Evolutionary conservation across 2,113 vertebrate species (phyloP).

Genomic region (Marmota flaviventris): DNA sequence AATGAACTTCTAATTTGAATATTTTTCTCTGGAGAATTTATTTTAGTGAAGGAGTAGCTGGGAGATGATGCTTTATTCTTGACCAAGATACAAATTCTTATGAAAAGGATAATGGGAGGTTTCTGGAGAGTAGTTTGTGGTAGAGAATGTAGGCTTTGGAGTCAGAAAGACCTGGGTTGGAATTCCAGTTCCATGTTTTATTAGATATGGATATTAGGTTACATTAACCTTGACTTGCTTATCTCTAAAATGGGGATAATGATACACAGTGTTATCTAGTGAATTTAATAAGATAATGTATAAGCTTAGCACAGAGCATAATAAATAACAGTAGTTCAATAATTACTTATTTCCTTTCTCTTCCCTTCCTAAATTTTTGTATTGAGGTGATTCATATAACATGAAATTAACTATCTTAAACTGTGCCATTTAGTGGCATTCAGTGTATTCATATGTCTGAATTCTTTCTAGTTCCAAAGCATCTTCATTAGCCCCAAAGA

Average conservation of each 20-base stretch:
- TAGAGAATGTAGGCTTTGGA: background rate
- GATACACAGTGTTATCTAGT: background rate
- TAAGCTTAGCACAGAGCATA: background rate
- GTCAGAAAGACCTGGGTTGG: conserved; percentile 25
- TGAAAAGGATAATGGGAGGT: background rate
- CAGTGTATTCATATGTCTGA: background rate
- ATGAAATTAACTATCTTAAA: conserved; percentile 31
- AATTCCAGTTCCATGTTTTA: conserved; percentile 18
- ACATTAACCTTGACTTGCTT: background rate
- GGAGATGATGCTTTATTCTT: conserved; percentile 20
- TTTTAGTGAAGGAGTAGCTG: background rate
- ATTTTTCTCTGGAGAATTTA: conserved; percentile 25
- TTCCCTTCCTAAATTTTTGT: background rate
- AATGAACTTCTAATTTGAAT: conserved; percentile 39
- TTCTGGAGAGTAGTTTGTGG: background rate
- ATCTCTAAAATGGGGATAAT: conserved; percentile 29
- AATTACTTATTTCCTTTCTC: conserved; percentile 14
- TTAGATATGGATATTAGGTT: background rate
- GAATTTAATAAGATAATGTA: background rate
- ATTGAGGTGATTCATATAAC: conserved; percentile 12
- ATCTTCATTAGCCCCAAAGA: background rate
- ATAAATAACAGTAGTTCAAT: background rate
- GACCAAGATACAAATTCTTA: background rate
- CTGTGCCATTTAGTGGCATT: background rate
- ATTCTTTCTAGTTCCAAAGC: conserved; percentile 29